Evolutionary conservation across 2,888 invertebrate genomes (phyloP), one percentile per base, ranked within the genome.

Genomic region (Drosophila anceps): DNA sequence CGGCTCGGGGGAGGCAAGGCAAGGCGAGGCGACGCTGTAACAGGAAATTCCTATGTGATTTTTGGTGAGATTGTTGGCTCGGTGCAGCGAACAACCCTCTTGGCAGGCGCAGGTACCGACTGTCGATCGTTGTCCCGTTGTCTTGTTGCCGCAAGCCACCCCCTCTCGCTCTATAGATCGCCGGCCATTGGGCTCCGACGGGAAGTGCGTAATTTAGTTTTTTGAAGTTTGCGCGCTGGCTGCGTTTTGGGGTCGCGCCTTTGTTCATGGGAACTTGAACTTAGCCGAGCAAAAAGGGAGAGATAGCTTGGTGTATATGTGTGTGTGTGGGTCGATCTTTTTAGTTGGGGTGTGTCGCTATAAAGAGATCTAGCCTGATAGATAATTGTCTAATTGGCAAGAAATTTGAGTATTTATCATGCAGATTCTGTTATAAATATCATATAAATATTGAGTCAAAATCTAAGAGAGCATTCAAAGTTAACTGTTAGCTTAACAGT

Each of bases 11-110:
- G 67, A 72, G 73, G 68, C 39, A 46, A 71, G 61, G 66, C 24
- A 64, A 72, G 73, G 68, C 39, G 50, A 71, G 61, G 66, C 24
- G 24, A 24, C 69, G 70, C 79, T 88, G 80, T 86, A 86, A 90
- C 86, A 87, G 90, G 86, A 87, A 87, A 87, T 87, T 87, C 90
- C 90, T 88, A 86, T 87, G 88, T 83, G 86, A 87, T 87, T 90
- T 83, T 78, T 76, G 84, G 83, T 81, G 80, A 86, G 86, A 90
- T 87, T 90, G 84, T 59, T 65, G 61, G 73, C 64, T 57, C 44
- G 33, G 20, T 68, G 68, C 69, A 69, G 55, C 51, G 18, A 62
- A 37, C 65, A 79, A 80, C 80, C 80, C 80, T 80, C 58, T 58
- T 67, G 50, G 35, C 51, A n/a, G 71, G 39, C 85, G 39, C 85